Evolutionary conservation across 2,797 vertebrate genomes (phyloP), one percentile per base, ranked within the genome.

Genomic region (Chloroceryle amazona): DNA sequence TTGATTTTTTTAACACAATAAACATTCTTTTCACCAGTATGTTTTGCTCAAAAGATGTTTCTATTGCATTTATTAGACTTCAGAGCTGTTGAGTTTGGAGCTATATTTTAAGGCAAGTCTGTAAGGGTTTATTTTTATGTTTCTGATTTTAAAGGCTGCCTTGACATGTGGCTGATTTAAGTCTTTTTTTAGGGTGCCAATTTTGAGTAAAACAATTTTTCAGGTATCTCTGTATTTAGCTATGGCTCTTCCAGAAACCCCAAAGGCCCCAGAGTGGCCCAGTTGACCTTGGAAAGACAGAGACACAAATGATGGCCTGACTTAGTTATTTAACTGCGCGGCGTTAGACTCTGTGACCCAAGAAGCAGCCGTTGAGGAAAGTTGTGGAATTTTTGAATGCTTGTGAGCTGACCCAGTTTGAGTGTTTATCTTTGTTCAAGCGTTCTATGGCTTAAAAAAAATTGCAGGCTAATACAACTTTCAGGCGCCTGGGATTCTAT

Each of bases 21-120:
- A 95, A 90, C 74, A 76, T 63, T 85, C 49, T 80, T 86, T 92
- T 91, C 90, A 80, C 78, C 46, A 46, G 61, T 67, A 52, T 78
- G 71, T 67, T 96, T 95, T 96, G 61, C 86, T 96, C 90, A 85
- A 89, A 95, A 97, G 86, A 71, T 84, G 33, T 96, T 94, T 94
- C 63, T 91, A 79, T 85, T 61, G 74, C 83, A 90, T 70, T 97
- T 86, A 94, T 90, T 93, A 89, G 74, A 76, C 81, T 90, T 81
- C 73, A 92, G n/a, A 94, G 60, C 47, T 84, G 67, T 81, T 60
- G 85, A 81, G 55, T 94, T 88, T 65, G 44, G 76, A 93, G 41
- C 14, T 80, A 67, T 76, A 81, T 95, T 89, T 90, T 82, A 67
- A 97, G 49, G 63, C 35, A 66, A 86, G 47, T 89, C 93, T 89